Evolutionary conservation across 1,140 invertebrate species (phyloP), one percentile per base, ranked within the genome.

Genomic region (Ceratitis capitata): DNA sequence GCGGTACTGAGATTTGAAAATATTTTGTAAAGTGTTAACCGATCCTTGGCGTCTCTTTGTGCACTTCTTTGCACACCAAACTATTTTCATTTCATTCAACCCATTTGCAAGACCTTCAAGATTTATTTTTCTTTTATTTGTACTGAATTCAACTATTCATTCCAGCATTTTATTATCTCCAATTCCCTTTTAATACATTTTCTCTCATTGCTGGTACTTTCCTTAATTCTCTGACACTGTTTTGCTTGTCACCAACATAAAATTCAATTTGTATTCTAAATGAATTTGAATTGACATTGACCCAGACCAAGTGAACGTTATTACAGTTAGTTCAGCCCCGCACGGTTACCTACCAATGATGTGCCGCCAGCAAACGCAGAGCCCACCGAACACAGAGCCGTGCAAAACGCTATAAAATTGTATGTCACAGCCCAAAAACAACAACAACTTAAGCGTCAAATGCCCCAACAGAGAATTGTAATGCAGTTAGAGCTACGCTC

Each of bases 181-280:
- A n/a, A n/a, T 47, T 2, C 0, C n/a, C 7, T 16, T 64, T 32
- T 2, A n/a, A 6, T 29, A 61, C n/a, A 61, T 61, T 7, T 26
- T 61, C 26, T 14, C 14, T 64, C 10, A 7, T 9, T 56, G 1
- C 51, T n/a, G 16, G 6, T 5, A 53, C n/a, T 19, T 53, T 61
- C 10, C n/a, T n/a, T n/a, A n/a, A n/a, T 7, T 61, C 29, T 61
- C 29, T 61, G 51, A 42, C 64, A 45, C 26, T 42, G 19, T 26
- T 78, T 78, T 45, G 16, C 69, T 78, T 78, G 69, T 45, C n/a
- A 78, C 39, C 45, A 39, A 78, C 39, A 78, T 42, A n/a, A 78
- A 78, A 78, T 45, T 78, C 39, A 45, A 78, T 78, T 78, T 78
- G 69, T 78, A 78, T 78, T 78, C 69, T 78, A 78, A 78, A 78